Conservation (phyloP, 2,888 invertebrate species). For the Diachrysia chrysitis region DNA sequence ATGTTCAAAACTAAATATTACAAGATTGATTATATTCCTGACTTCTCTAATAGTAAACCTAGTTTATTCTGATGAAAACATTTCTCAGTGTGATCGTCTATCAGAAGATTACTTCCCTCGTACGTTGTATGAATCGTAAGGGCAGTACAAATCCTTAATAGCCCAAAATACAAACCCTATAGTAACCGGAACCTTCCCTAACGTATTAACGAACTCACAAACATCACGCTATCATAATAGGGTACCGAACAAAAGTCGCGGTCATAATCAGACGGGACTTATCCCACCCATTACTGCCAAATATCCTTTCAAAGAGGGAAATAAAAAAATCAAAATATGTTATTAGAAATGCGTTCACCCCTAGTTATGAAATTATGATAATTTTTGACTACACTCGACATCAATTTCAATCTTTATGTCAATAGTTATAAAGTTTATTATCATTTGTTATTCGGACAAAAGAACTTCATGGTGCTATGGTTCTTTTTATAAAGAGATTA, state of each 20-base stretch:
- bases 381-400: constrained; percentile 49
- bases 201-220: constrained; percentile 53
- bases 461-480: constrained; percentile 68
- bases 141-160: constrained; percentile 14
- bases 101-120: not conserved
- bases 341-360: constrained; percentile 84
- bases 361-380: constrained; percentile 86
- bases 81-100: not conserved
- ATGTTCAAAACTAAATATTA: no score
- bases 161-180: constrained; percentile 30
- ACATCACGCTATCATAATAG: constrained; percentile 47
- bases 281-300: constrained; percentile 73
- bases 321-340: constrained; percentile 83
- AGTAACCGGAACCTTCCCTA: constrained; percentile 57
- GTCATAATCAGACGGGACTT: constrained; percentile 58
- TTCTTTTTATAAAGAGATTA: constrained; percentile 80
- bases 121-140: not conserved
- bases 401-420: constrained; percentile 15
- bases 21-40: no score
- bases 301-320: constrained; percentile 70
- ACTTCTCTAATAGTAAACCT: no score
- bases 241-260: constrained; percentile 49
- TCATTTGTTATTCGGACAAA: constrained; percentile 32
- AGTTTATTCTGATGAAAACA: not conserved
- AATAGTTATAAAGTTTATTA: constrained; percentile 3